These are phyloP conservation scores for Amyelois transitella DNA, from an alignment of 1,140 invertebrate species.

Conservation along the genomic window DNA sequence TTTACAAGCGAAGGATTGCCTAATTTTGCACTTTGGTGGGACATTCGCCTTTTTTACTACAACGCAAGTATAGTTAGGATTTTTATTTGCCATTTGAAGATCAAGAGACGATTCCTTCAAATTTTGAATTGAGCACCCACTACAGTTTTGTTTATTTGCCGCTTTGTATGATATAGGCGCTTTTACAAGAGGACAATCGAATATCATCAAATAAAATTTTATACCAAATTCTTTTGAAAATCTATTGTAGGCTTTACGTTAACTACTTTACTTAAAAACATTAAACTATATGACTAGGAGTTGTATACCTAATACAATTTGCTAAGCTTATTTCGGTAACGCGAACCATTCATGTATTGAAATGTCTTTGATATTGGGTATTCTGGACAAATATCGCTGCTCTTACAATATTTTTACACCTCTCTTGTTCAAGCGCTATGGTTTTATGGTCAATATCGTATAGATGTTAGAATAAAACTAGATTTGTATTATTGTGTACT, in stretches of 20 bases:
- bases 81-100: slow-evolving; percentile 24
- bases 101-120: slow-evolving; percentile 52
- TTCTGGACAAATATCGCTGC: no score
- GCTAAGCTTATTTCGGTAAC: no score
- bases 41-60: no score
- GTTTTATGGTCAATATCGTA: neutral
- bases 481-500: neutral
- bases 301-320: no score
- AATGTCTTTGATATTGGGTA: no score
- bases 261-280: no score
- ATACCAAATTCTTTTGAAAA: no score
- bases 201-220: slow-evolving; percentile 1
- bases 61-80: slow-evolving; percentile 16
- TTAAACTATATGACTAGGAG: no score
- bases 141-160: slow-evolving; percentile 52
- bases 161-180: slow-evolving; percentile 9
- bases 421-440: neutral
- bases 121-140: slow-evolving; percentile 63
- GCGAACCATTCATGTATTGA: no score
- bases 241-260: no score
- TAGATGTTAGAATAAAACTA: neutral
- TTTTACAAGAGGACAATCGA: neutral
- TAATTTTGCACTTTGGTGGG: slow-evolving; percentile 10
- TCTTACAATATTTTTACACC: neutral
- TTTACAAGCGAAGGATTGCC: slow-evolving; percentile 56